Percentiles rank a stretch among this genome's conserved stretches.
phyloP scores from a whole-genome alignment of 2,797 vertebrate genomes.

The Staurois parvus region DNA sequence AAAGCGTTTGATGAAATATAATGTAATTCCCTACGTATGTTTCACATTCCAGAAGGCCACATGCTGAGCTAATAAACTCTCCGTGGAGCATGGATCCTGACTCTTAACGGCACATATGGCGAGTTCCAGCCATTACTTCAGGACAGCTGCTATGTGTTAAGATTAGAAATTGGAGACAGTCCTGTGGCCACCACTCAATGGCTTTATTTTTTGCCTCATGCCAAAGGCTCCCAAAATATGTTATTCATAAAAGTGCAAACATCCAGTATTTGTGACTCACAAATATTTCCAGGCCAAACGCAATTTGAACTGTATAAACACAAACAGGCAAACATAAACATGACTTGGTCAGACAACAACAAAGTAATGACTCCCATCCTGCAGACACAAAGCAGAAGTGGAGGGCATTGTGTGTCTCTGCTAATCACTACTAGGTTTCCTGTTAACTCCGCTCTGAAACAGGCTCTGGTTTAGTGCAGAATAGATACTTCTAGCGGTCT shows the following conservation, averaged over 20 bases:
- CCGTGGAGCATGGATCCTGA: slow-evolving; percentile 66
- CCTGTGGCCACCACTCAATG: slow-evolving; percentile 54
- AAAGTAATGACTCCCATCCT: slow-evolving; percentile 21
- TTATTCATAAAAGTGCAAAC: slow-evolving; percentile 54
- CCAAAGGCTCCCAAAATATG: slow-evolving; percentile 62
- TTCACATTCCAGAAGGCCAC: slow-evolving; percentile 74
- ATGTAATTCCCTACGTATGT: slow-evolving; percentile 63
- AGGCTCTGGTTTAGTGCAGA: background rate
- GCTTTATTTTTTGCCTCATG: slow-evolving; percentile 32
- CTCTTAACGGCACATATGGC: slow-evolving; percentile 67
- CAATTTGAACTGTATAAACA: background rate
- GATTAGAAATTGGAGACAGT: slow-evolving; percentile 64
- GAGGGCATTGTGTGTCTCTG: background rate
- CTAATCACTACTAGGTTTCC: slow-evolving; percentile 8
- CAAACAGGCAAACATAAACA: background rate
- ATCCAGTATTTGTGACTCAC: slow-evolving; percentile 22
- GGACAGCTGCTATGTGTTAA: slow-evolving; percentile 73
- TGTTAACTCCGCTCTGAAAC: slow-evolving; percentile 8
- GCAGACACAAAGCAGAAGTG: background rate
- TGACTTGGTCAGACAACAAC: slow-evolving; percentile 3
- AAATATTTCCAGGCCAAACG: background rate
- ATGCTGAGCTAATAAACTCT: slow-evolving; percentile 75
- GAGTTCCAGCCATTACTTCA: slow-evolving; percentile 66
- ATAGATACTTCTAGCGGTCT: background rate
- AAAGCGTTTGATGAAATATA: slow-evolving; percentile 65